Evolutionary conservation across 2,888 invertebrate species (phyloP).

Genomic region (Yponomeuta sedellus): DNA sequence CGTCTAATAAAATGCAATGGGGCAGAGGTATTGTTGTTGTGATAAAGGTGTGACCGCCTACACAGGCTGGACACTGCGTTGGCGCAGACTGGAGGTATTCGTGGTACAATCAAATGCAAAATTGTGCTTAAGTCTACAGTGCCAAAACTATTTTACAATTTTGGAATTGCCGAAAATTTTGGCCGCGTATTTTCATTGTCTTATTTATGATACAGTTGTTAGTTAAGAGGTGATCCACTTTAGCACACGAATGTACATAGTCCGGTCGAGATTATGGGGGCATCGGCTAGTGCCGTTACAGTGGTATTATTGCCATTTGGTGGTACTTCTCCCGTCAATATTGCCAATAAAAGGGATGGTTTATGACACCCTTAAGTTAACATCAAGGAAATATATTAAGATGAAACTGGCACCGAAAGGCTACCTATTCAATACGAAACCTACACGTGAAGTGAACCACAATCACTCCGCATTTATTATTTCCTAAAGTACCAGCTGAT

Average conservation of each 20-base stretch:
- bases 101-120: neutral
- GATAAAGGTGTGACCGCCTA: slow-evolving; percentile 68
- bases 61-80: slow-evolving; percentile 36
- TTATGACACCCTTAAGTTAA: neutral
- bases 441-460: neutral
- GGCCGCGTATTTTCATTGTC: too few species aligned
- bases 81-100: slow-evolving; percentile 28
- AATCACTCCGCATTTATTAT: too few species aligned
- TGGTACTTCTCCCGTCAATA: neutral
- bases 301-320: slow-evolving; percentile 1
- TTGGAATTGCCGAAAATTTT: too few species aligned
- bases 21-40: slow-evolving; percentile 46
- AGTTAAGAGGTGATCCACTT: too few species aligned
- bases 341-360: neutral
- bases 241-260: neutral
- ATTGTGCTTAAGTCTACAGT: neutral
- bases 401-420: neutral
- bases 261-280: neutral
- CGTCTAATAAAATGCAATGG: slow-evolving; percentile 55
- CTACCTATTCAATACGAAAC: neutral
- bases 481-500: too few species aligned
- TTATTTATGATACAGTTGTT: too few species aligned
- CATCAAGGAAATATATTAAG: neutral
- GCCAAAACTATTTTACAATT: too few species aligned
- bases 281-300: slow-evolving; percentile 14